Conservation (phyloP, 2,888 invertebrate species). For the Imbricaverruca yamaguchii region DNA sequence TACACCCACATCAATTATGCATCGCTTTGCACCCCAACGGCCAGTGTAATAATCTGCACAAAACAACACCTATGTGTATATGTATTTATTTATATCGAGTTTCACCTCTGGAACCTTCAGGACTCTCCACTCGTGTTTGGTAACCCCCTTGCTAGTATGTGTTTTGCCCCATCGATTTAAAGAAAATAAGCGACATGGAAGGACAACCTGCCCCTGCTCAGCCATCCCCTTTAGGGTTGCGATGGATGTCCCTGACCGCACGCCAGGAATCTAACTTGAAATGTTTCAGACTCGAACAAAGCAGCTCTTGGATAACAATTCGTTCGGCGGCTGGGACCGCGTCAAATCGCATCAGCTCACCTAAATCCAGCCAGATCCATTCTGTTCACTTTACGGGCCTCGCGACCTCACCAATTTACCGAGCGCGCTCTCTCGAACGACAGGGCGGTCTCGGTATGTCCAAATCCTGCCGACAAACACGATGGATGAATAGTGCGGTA, state of each 20-base stretch:
- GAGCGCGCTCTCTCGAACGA: not conserved
- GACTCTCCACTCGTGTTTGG: too few relatives aligned
- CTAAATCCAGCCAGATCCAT: not conserved
- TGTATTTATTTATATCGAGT: too few relatives aligned
- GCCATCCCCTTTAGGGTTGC: too few relatives aligned
- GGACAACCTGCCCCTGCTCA: too few relatives aligned
- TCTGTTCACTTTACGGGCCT: not conserved
- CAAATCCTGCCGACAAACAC: slow-evolving; percentile 1
- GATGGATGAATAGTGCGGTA: not conserved
- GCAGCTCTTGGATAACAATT: not conserved
- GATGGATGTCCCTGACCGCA: not conserved
- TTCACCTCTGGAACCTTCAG: too few relatives aligned
- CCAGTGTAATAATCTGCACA: too few relatives aligned
- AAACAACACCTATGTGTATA: too few relatives aligned
- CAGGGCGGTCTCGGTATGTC: not conserved
- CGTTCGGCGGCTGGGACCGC: not conserved
- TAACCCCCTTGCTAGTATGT: too few relatives aligned
- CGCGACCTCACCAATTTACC: not conserved
- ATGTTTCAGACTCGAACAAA: slow-evolving; percentile 13
- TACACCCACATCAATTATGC: too few relatives aligned
- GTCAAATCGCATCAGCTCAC: not conserved
- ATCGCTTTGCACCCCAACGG: too few relatives aligned
- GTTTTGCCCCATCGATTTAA: too few relatives aligned
- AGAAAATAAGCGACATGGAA: too few relatives aligned
- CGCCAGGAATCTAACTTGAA: not conserved